These are phyloP conservation scores for Xanthorhoe spadicearia DNA, from an alignment of 2,888 invertebrate genomes.

Conservation along the genomic window DNA sequence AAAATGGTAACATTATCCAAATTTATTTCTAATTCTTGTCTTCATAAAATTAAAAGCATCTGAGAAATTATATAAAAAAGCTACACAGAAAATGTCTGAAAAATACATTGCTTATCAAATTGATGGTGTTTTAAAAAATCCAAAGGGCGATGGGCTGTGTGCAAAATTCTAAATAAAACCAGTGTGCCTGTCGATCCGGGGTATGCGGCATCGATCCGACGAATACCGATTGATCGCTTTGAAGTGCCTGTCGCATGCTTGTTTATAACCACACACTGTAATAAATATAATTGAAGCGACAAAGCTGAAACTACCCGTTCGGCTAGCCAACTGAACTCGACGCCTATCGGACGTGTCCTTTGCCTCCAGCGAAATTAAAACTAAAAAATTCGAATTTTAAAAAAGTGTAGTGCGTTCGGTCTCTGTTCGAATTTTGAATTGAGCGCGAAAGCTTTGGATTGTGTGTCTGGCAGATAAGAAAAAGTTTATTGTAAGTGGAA, in stretches of 20 bases:
- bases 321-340: constrained; percentile 75
- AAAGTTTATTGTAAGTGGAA: constrained; percentile 65
- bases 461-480: constrained; percentile 56
- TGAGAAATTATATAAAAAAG: too few relatives aligned
- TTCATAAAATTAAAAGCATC: too few relatives aligned
- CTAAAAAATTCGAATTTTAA: constrained; percentile 37
- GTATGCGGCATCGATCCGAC: constrained; percentile 54
- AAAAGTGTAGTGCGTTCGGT: constrained; percentile 47
- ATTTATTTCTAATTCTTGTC: background rate
- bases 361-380: constrained; percentile 59
- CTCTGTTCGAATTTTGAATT: constrained; percentile 61
- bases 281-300: constrained; percentile 83
- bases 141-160: constrained; percentile 44
- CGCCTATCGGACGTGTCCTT: constrained; percentile 73
- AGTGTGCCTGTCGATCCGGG: constrained; percentile 43
- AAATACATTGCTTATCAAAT: background rate
- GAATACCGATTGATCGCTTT: constrained; percentile 80
- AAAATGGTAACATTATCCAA: background rate
- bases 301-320: constrained; percentile 61
- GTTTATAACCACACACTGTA: constrained; percentile 79
- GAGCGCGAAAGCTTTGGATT: constrained; percentile 64
- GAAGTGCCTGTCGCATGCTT: constrained; percentile 74
- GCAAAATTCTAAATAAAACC: constrained; percentile 45
- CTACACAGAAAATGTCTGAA: too few relatives aligned
- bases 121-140: constrained; percentile 30